These are phyloP conservation scores for Sphaeramia orbicularis DNA, from an alignment of 2,797 vertebrate species.

Conservation along the genomic window DNA sequence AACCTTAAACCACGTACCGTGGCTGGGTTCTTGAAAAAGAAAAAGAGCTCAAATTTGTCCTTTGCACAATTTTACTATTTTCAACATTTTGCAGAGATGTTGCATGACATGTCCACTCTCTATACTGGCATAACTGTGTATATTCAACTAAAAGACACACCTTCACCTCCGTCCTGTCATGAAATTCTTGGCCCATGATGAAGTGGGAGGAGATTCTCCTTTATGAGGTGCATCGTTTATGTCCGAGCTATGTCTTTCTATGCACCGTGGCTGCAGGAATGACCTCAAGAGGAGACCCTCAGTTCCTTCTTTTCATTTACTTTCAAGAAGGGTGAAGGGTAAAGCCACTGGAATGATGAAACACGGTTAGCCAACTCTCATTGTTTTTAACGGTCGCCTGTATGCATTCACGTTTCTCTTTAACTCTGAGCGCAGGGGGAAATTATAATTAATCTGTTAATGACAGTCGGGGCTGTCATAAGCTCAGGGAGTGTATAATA, in stretches of 20 bases:
- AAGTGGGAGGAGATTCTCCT: conserved; percentile 56
- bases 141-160: conserved; percentile 51
- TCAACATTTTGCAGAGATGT: too few species aligned
- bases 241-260: conserved; percentile 62
- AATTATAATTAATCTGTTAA: conserved; percentile 94
- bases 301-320: conserved; percentile 64
- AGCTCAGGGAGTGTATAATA: conserved; percentile 89
- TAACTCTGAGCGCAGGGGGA: conserved; percentile 83
- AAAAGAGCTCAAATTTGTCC: too few species aligned
- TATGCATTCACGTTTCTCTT: conserved; percentile 79
- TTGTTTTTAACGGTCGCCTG: conserved; percentile 74
- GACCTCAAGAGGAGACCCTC: conserved; percentile 55
- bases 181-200: conserved; percentile 63
- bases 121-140: conserved; percentile 59
- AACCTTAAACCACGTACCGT: too few species aligned
- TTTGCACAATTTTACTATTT: too few species aligned
- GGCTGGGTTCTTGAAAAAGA: too few species aligned
- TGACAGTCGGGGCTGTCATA: conserved; percentile 91
- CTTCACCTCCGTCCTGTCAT: conserved; percentile 48
- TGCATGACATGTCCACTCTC: conserved; percentile 17
- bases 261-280: conserved; percentile 63
- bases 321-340: conserved; percentile 74
- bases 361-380: conserved; percentile 68
- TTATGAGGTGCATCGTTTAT: conserved; percentile 66
- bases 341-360: conserved; percentile 74